Evolutionary conservation across 2,888 invertebrate genomes (phyloP), one percentile per base, ranked within the genome.

Genomic region (Pogonocherus hispidulus): DNA sequence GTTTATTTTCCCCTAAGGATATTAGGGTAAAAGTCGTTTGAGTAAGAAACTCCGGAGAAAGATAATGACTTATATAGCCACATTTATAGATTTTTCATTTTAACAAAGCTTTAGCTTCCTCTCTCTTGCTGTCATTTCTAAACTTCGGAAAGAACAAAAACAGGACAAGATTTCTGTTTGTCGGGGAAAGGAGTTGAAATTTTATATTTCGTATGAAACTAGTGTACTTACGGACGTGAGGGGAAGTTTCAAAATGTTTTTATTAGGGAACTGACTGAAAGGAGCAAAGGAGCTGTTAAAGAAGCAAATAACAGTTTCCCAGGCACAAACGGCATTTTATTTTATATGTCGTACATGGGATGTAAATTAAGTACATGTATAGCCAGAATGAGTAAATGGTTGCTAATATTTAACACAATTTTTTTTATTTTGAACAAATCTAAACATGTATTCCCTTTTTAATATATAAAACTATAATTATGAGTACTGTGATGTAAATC

Each of bases 1-100:
- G 37, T 55, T 37, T 55, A 55, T 37, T 55, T 55, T 41, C 55
- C 19, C 41, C 55, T 14, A 14, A 20, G 37, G 37, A 41, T 55
- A 37, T 55, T 41, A n/a, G 16, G 1, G 52, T 3, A 41, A 41
- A 14, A n/a, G 16, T 41, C 41, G 41, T n/a, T 41, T 41, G 41
- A 41, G 41, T 41, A 5, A n/a, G n/a, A 5, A n/a, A 27, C 27
- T 27, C 8, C 4, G 27, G 3, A 8, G 27, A 8, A 27, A 3
- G 27, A 27, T 27, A 41, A 41, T 41, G n/a, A 41, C n/a, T 41
- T 41, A 41, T 16, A 41, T 5, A 41, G 11, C 11, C 32, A 5
- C 32, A 32, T 32, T 32, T 32, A 32, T 32, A 11, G 32, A 32
- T 32, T 32, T 41, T 41, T 41, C 16, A 41, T 41, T 41, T n/a